Base-by-base conservation (phyloP, 2,888 invertebrate species). In the Melieria crassipennis region DNA sequence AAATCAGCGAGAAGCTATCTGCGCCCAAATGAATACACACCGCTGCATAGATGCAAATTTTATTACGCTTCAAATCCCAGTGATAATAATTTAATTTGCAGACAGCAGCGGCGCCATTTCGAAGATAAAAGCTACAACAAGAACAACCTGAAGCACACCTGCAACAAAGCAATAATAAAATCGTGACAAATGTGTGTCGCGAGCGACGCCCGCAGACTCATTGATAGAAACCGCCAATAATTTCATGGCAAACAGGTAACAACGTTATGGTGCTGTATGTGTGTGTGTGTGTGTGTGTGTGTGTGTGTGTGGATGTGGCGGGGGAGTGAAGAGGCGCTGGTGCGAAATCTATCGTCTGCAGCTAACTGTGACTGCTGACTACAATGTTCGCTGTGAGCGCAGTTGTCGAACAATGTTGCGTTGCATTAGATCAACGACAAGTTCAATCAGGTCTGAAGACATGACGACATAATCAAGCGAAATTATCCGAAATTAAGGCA, bases 51-150 rank as follows among this genome's bases (percentile, higher is more conserved):
- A 67, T 71, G 69, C 69, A 69, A 69, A 69, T 69, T 69, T 69
- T 69, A 69, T 69, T 69, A 69, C 56, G 13, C 64, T 9, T 62
- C 69, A 64, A 63, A 69, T 63, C 64, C 64, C 64, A 63, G 10
- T 47, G 63, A 70, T 60, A 70, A 65, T 65, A 70, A 70, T 65
- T 70, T 70, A 70, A 70, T 70, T 65, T 70, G 46, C 61, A n/a
- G 52, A 4, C 52, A 52, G 52, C 52, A 50, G 50, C 50, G 3
- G 50, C 50, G 13, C n/a, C 52, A 52, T n/a, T 13, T 1, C 52
- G 13, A 5, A 52, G n/a, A 13, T 5, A 52, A 52, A 9, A n/a
- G 52, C 13, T 30, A 30, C 2, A 30, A 30, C 30, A 30, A 30
- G 1, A 30, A 30, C 30, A 30, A 30, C 30, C 30, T 30, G 30